Conservation (phyloP, 1,140 invertebrate species). For the Ericerus pela region DNA sequence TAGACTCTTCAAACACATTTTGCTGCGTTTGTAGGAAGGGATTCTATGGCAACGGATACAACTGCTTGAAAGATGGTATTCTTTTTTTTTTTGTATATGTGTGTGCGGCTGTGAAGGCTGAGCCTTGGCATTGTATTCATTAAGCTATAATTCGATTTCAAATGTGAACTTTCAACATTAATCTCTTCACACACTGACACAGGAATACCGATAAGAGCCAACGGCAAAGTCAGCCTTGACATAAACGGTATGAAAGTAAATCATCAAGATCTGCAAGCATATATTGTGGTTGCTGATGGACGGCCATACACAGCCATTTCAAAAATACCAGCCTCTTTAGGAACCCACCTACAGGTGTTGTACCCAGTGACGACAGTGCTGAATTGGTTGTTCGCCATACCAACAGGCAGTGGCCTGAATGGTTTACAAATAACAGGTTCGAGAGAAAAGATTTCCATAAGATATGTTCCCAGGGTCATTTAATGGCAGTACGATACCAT, state of each 20-base stretch:
- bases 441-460: not conserved
- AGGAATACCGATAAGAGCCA: conserved; percentile 68
- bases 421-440: conserved; percentile 67
- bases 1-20: conserved; percentile 65
- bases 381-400: conserved; percentile 83
- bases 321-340: conserved; percentile 52
- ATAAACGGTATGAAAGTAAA: conserved; percentile 60
- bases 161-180: not conserved
- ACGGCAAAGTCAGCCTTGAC: conserved; percentile 62
- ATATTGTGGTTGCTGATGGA: conserved; percentile 75
- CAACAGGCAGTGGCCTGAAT: conserved; percentile 53
- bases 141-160: not conserved
- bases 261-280: conserved; percentile 77
- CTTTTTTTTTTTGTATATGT: not conserved
- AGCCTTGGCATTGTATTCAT: not conserved
- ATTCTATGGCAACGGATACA: conserved; percentile 80
- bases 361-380: conserved; percentile 62
- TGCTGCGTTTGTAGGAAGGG: conserved; percentile 70
- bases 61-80: conserved; percentile 65
- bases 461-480: not conserved
- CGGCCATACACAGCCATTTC: conserved; percentile 82
- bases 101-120: not conserved
- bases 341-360: conserved; percentile 61
- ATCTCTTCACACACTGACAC: conserved; percentile 17
- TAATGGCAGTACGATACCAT: not conserved